Conservation (phyloP, 2,888 invertebrate genomes). For the Empis livida region DNA sequence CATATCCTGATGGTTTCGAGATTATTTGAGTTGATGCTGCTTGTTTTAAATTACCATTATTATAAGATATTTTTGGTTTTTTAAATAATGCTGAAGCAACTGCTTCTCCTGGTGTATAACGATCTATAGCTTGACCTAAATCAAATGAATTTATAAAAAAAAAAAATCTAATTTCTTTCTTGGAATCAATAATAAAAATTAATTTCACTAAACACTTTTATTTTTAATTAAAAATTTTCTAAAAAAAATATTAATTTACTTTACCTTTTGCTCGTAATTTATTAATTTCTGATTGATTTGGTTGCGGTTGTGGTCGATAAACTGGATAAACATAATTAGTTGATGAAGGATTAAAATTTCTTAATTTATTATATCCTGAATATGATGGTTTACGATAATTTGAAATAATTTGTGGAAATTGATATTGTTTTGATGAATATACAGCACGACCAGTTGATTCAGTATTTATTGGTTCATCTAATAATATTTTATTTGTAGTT, state of each 20-base stretch:
- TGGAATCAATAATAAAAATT: not conserved
- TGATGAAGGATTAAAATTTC: too few species aligned
- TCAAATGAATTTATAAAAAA: not conserved
- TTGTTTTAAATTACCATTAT: slow-evolving; percentile 14
- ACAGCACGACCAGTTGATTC: slow-evolving; percentile 30
- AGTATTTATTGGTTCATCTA: not conserved
- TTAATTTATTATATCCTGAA: not conserved
- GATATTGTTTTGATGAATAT: slow-evolving; percentile 26
- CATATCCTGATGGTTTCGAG: slow-evolving; percentile 20
- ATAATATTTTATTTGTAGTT: not conserved
- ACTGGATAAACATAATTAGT: slow-evolving; percentile 10
- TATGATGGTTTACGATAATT: not conserved
- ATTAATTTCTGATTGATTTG: slow-evolving; percentile 22
- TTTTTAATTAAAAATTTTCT: too few species aligned
- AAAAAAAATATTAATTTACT: not conserved
- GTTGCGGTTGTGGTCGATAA: slow-evolving; percentile 13
- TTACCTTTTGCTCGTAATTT: slow-evolving; percentile 18
- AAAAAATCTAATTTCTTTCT: too few species aligned
- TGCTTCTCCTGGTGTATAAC: slow-evolving; percentile 31
- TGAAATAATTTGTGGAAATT: slow-evolving; percentile 15
- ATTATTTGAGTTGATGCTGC: slow-evolving; percentile 10
- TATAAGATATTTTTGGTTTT: slow-evolving; percentile 15
- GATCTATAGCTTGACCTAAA: slow-evolving; percentile 19
- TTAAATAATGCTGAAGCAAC: slow-evolving; percentile 23
- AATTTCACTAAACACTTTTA: too few species aligned